Base-by-base conservation (phyloP, 2,797 vertebrate species). In the Carapus acus region DNA sequence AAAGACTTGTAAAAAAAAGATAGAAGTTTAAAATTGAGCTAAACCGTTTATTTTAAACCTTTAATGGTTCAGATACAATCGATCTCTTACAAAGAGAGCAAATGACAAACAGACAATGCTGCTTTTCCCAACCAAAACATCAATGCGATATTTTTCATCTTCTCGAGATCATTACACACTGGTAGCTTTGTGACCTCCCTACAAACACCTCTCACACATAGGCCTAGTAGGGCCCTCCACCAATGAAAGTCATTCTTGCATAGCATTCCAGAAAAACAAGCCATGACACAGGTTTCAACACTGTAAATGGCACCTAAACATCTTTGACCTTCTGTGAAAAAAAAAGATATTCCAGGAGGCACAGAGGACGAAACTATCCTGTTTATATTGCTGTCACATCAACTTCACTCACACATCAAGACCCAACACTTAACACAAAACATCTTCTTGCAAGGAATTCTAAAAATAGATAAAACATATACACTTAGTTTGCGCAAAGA, bases 41-140 rank as follows among this genome's bases (percentile, higher is more conserved):
- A 58, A 71, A 71, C 59, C 14, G 27, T 59, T 73, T 58, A 18
- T 61, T 54, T 27, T 69, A 67, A 81, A 27, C 24, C 82, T 84
- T 79, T 33, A 57, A 77, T 74, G 38, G 83, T 79, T 77, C 51
- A 72, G 82, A 83, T 67, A 60, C 43, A 72, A 69, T 50, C 14
- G 51, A 69, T 85, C 85, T 88, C 87, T 88, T 87, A 87, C 79
- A 84, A 87, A 88, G 86, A 88, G 67, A 62, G 57, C 29, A 54
- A 49, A 55, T 33, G 29, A 63, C 22, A 64, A 6, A 70, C 45
- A 58, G 27, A 75, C 54, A 67, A 67, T 24, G 62, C 54, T 37
- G 54, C 54, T 48, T 46, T 67, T 67, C 51, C 61, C 53, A n/a
- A n/a, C n/a, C 63, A 64, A 33, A 59, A 70, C 56, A 50, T 61